Conservation (phyloP, 2,888 invertebrate genomes). For the Stomorhina lunata region DNA sequence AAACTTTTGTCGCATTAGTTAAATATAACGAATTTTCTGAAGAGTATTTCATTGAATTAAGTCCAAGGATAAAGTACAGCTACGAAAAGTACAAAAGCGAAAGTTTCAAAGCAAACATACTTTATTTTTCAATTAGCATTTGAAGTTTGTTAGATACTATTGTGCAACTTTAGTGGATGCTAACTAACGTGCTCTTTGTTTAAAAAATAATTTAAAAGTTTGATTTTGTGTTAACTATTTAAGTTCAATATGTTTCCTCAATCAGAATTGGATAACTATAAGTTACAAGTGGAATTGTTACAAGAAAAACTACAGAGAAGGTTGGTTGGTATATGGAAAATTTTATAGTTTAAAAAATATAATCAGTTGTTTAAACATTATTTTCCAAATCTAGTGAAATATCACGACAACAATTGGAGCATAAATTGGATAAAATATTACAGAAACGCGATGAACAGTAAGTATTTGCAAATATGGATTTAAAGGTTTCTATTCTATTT, state of each 20-base stretch:
- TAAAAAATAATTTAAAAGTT: background rate
- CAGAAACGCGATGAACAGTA: slow-evolving; percentile 81
- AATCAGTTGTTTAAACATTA: background rate
- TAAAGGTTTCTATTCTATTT: no score
- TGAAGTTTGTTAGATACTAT: slow-evolving; percentile 26
- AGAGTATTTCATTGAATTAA: slow-evolving; percentile 47
- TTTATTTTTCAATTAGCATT: slow-evolving; percentile 42
- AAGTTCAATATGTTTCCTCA: slow-evolving; percentile 75
- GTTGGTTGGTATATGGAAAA: slow-evolving; percentile 65
- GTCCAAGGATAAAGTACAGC: slow-evolving; percentile 54
- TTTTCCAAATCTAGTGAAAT: slow-evolving; percentile 80
- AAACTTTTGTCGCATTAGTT: slow-evolving; percentile 53
- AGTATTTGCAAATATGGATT: slow-evolving; percentile 72
- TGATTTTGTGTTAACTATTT: background rate
- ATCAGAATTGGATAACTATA: slow-evolving; percentile 79
- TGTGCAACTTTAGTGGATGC: slow-evolving; percentile 13
- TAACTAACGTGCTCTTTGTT: background rate
- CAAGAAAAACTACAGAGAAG: slow-evolving; percentile 78
- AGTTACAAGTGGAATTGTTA: slow-evolving; percentile 78
- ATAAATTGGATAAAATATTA: slow-evolving; percentile 81
- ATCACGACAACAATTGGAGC: slow-evolving; percentile 81
- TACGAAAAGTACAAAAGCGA: slow-evolving; percentile 47
- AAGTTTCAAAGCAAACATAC: slow-evolving; percentile 6
- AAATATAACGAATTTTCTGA: slow-evolving; percentile 42
- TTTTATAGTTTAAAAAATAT: background rate